A percentile compares a stretch with the other conserved stretches of the same genome.
These are phyloP conservation scores for Campaea margaritaria DNA, from an alignment of 2,888 invertebrate species.

Conservation along the genomic window DNA sequence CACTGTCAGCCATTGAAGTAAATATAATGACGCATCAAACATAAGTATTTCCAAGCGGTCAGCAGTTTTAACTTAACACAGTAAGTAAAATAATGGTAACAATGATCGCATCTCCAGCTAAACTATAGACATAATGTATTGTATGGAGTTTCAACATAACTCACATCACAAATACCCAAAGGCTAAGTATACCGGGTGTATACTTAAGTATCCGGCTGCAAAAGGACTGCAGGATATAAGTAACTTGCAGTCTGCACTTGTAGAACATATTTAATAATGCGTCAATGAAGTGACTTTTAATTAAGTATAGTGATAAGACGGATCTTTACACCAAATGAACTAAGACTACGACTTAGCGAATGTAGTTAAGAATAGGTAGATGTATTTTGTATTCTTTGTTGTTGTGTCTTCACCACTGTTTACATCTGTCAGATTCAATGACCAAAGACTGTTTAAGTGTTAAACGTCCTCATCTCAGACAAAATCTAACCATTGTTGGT, in stretches of 20 bases:
- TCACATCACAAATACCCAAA: not conserved
- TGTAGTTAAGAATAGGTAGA: slow-evolving; percentile 65
- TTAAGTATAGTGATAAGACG: slow-evolving; percentile 71
- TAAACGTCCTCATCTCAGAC: not conserved
- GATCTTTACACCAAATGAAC: slow-evolving; percentile 84
- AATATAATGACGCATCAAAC: too few species aligned
- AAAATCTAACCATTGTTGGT: too few species aligned
- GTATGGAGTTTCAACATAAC: too few species aligned
- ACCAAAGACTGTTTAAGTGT: not conserved
- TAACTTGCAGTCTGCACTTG: slow-evolving; percentile 28
- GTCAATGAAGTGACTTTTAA: slow-evolving; percentile 57
- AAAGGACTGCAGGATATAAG: too few species aligned
- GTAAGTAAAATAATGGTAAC: too few species aligned
- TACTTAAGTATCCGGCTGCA: too few species aligned
- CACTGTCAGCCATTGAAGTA: too few species aligned
- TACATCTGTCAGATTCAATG: slow-evolving; percentile 1
- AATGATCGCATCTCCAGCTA: too few species aligned
- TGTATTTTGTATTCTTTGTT: slow-evolving; percentile 70
- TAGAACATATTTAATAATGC: slow-evolving; percentile 50
- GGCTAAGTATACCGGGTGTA: too few species aligned
- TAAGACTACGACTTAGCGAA: slow-evolving; percentile 76
- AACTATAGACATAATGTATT: too few species aligned
- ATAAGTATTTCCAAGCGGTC: too few species aligned
- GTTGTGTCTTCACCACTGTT: slow-evolving; percentile 57
- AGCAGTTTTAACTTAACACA: too few species aligned